A percentile compares a stretch with the other conserved stretches of the same genome.
phyloP scores from a whole-genome alignment of 2,888 invertebrate genomes.

The Clostera curtula region DNA sequence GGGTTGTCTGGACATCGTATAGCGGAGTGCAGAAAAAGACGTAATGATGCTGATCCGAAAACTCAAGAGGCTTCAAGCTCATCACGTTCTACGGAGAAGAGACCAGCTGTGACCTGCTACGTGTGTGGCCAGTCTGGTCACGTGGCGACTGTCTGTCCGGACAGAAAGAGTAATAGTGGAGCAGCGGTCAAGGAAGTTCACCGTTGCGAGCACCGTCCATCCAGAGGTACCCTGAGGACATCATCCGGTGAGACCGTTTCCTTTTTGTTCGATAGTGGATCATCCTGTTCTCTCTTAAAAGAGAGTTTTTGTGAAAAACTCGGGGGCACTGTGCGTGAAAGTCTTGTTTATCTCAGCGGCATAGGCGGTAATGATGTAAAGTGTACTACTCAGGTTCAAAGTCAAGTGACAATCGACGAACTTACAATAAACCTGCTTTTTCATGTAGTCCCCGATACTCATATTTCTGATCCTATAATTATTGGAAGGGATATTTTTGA shows the following conservation, averaged over 20 bases:
- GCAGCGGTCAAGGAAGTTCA: background rate
- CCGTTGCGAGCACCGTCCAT: background rate
- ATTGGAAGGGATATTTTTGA: conserved; percentile 4
- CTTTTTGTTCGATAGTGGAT: conserved; percentile 19
- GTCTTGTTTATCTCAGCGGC: conserved; percentile 15
- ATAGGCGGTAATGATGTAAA: conserved; percentile 6
- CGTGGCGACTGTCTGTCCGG: background rate
- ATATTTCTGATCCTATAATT: conserved; percentile 1
- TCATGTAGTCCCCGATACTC: background rate
- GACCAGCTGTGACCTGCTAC: background rate
- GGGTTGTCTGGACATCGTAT: too few species aligned
- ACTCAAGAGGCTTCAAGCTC: background rate
- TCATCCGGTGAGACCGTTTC: conserved; percentile 15
- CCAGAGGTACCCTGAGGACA: conserved; percentile 7
- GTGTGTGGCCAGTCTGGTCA: background rate
- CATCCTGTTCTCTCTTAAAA: conserved; percentile 18
- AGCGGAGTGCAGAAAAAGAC: background rate
- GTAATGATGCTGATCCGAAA: background rate
- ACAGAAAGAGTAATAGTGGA: background rate
- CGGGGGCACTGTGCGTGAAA: conserved; percentile 8
- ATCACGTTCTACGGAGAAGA: background rate
- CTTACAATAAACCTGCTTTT: background rate
- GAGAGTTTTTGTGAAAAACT: conserved; percentile 8
- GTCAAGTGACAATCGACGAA: background rate
- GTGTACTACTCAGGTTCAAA: conserved; percentile 1